Evolutionary conservation across 2,797 vertebrate genomes (phyloP).

Genomic region (Huso huso): DNA sequence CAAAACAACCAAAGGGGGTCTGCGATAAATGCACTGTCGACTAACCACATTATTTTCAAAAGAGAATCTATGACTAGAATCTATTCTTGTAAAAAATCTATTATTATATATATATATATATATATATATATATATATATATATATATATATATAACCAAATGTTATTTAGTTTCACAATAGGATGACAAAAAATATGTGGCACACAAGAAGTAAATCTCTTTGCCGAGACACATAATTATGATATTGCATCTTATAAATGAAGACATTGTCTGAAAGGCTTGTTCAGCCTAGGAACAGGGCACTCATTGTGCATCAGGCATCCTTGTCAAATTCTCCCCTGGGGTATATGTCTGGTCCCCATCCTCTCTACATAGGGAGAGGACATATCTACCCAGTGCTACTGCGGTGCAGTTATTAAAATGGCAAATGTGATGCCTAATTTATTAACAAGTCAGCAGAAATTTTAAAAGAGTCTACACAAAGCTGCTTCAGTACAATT

Average conservation of each 20-base stretch:
- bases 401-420: constrained; percentile 34
- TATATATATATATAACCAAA: too few relatives aligned
- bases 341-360: constrained; percentile 25
- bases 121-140: too few relatives aligned
- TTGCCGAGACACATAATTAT: not conserved
- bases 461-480: constrained; percentile 44
- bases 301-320: constrained; percentile 32
- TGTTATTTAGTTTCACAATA: not conserved
- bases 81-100: constrained; percentile 21
- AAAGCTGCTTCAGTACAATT: constrained; percentile 23
- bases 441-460: constrained; percentile 49
- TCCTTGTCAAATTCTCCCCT: constrained; percentile 32
- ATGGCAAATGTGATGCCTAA: constrained; percentile 39
- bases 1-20: constrained; percentile 7
- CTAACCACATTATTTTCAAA: constrained; percentile 20
- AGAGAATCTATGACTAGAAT: constrained; percentile 16
- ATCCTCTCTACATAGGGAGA: constrained; percentile 27
- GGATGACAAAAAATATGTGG: constrained; percentile 21
- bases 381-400: constrained; percentile 32
- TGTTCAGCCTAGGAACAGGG: constrained; percentile 23
- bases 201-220: not conserved
- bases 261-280: not conserved
- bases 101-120: too few relatives aligned
- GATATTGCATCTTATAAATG: not conserved
- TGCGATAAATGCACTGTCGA: constrained; percentile 7